phyloP scores from a whole-genome alignment of 2,113 vertebrate species.

The Murina feae region DNA sequence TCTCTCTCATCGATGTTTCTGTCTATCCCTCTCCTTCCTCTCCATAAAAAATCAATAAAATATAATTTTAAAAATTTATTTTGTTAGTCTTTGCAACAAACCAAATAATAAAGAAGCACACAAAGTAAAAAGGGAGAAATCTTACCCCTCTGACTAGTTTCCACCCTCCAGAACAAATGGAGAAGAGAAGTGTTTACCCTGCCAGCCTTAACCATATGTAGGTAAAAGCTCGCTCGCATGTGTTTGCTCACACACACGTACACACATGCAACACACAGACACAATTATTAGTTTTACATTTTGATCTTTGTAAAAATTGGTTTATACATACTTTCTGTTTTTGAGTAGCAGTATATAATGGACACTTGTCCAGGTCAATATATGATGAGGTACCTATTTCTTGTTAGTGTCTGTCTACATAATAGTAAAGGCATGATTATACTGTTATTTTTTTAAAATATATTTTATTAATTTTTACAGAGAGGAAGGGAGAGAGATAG shows the following conservation, averaged over 20 bases:
- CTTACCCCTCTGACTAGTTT: neutral
- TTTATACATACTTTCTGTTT: neutral
- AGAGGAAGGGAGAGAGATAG: too few species aligned
- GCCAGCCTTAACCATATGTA: neutral
- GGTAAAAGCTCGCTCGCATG: neutral
- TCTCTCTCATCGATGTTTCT: too few species aligned
- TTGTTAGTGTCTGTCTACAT: neutral
- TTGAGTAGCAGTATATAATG: neutral
- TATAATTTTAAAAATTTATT: neutral
- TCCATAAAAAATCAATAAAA: too few species aligned
- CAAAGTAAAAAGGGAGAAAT: neutral
- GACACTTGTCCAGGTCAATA: neutral
- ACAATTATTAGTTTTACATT: neutral
- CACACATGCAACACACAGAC: neutral
- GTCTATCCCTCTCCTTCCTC: too few species aligned
- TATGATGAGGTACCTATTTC: neutral
- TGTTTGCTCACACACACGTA: neutral
- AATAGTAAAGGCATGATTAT: neutral
- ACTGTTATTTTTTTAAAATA: too few species aligned
- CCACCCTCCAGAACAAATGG: neutral
- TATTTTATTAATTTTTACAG: too few species aligned
- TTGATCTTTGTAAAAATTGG: neutral
- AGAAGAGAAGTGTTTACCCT: neutral
- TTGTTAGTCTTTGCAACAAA: slow-evolving; percentile 25
- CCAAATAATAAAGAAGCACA: neutral